A percentile compares a stretch with the other conserved stretches of the same genome.
These are phyloP conservation scores for Grantiella picta DNA, from an alignment of 2,113 vertebrate genomes.

Conservation along the genomic window DNA sequence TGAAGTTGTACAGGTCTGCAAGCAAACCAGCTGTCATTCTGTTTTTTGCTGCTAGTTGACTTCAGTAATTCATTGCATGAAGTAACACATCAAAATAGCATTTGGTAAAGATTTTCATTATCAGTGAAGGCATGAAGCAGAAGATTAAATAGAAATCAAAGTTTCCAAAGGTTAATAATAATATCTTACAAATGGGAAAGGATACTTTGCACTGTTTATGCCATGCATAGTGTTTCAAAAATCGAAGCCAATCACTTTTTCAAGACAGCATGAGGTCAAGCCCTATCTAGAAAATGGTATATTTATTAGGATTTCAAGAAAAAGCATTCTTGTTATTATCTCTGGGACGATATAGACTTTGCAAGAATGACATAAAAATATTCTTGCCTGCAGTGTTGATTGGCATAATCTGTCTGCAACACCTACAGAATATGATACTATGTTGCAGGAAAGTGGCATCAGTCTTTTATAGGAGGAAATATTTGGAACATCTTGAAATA, in stretches of 20 bases:
- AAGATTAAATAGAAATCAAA: neutral
- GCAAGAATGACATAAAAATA: neutral
- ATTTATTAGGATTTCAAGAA: neutral
- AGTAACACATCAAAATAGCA: neutral
- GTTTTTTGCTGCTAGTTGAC: neutral
- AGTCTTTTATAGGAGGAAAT: neutral
- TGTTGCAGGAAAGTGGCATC: neutral
- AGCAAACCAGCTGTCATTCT: neutral
- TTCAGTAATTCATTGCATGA: neutral
- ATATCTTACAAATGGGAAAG: neutral
- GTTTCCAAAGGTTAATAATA: neutral
- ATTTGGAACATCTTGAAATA: neutral
- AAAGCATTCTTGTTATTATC: neutral
- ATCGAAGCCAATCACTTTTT: neutral
- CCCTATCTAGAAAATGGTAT: neutral
- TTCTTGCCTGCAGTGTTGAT: neutral
- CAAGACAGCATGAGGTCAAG: neutral
- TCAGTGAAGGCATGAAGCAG: neutral
- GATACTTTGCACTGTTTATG: neutral
- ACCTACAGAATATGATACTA: neutral
- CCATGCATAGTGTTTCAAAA: neutral
- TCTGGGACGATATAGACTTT: neutral
- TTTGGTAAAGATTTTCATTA: slow-evolving; percentile 8
- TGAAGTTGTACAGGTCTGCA: neutral
- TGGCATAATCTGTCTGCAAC: neutral